A percentile compares a stretch with the other conserved stretches of the same genome.
These are phyloP conservation scores for Tanypteryx hageni DNA, from an alignment of 2,888 invertebrate species.

Conservation along the genomic window DNA sequence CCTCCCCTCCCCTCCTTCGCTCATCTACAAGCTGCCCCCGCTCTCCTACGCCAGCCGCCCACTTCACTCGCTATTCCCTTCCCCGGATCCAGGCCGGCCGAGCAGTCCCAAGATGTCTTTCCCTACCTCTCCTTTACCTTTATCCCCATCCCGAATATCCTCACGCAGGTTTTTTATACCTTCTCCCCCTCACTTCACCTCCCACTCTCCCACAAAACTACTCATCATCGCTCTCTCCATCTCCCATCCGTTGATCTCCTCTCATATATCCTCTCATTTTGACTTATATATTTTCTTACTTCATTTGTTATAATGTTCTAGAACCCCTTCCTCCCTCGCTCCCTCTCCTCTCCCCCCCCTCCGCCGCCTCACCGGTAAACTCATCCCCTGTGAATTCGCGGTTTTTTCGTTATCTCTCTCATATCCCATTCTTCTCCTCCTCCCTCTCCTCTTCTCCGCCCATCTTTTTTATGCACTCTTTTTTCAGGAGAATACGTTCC, in stretches of 20 bases:
- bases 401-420: neutral
- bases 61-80: neutral
- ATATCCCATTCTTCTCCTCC: neutral
- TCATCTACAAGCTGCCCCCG: neutral
- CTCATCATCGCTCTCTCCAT: neutral
- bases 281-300: conserved; percentile 32
- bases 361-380: neutral
- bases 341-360: no score
- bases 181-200: neutral
- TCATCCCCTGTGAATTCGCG: neutral
- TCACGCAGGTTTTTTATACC: neutral
- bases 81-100: neutral
- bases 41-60: neutral
- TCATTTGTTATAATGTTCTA: neutral
- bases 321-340: neutral
- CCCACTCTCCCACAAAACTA: neutral
- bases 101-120: neutral
- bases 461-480: neutral
- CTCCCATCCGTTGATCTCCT: neutral
- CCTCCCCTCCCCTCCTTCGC: neutral
- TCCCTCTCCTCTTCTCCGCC: neutral
- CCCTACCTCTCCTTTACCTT: neutral
- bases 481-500: neutral
- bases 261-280: conserved; percentile 4
- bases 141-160: neutral